Conservation (phyloP, 2,797 vertebrate genomes). For the Eremophila alpestris region DNA sequence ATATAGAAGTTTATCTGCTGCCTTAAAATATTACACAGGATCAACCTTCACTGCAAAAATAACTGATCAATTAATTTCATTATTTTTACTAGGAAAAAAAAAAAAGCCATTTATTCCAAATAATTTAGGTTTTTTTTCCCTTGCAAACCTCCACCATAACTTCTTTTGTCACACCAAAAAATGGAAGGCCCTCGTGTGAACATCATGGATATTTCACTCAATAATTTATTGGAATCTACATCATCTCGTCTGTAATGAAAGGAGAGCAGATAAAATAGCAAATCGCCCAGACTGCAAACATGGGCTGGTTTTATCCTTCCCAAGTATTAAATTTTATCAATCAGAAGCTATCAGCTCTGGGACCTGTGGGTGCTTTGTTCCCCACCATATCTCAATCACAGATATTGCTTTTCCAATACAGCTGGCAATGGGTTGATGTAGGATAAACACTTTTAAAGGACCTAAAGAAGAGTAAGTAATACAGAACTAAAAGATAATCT, state of each 20-base stretch:
- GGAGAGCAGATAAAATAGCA: conserved; percentile 24
- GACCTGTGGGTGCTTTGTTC: conserved; percentile 32
- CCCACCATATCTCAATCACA: conserved; percentile 55
- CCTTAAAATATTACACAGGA: neutral
- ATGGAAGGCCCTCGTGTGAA: neutral
- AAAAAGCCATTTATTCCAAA: neutral
- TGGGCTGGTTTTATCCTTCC: conserved; percentile 28
- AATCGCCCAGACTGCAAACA: conserved; percentile 18
- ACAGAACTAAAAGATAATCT: conserved; percentile 36
- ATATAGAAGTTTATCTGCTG: neutral
- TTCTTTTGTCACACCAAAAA: neutral
- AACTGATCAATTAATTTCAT: neutral
- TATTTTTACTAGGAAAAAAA: neutral
- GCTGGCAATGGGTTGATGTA: conserved; percentile 35
- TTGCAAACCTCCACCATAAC: neutral
- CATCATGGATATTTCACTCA: conserved; percentile 6
- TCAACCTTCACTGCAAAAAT: neutral
- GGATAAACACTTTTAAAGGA: conserved; percentile 45
- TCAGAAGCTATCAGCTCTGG: conserved; percentile 51
- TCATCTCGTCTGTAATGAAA: conserved; percentile 4
- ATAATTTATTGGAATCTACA: conserved; percentile 38
- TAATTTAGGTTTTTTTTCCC: neutral
- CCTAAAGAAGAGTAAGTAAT: conserved; percentile 1
- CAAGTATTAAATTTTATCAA: conserved; percentile 72
- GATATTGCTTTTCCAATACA: conserved; percentile 56